Evolutionary conservation across 2,797 vertebrate genomes (phyloP).

Genomic region (Chelonia mydas): DNA sequence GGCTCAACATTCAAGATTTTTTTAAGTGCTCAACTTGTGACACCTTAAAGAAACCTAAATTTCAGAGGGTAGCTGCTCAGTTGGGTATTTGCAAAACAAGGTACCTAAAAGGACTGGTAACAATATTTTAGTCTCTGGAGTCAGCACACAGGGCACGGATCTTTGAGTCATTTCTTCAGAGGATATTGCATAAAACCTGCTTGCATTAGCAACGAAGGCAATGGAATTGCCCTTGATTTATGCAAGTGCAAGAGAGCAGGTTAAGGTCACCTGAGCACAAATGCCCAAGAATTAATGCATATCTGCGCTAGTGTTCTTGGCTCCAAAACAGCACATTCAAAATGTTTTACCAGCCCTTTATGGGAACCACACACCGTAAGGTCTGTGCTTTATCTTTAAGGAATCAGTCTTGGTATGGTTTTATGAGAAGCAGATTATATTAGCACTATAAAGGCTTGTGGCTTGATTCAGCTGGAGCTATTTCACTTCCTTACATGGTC

Average conservation of each 20-base stretch:
- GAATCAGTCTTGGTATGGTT: background rate
- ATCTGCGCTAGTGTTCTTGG: background rate
- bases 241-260: background rate
- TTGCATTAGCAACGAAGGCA: background rate
- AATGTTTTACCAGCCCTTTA: background rate
- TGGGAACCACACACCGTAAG: background rate
- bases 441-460: too few relatives aligned
- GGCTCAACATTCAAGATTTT: background rate
- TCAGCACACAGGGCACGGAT: background rate
- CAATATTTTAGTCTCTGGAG: background rate
- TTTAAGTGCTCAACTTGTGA: background rate
- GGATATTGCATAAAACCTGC: background rate
- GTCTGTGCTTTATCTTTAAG: background rate
- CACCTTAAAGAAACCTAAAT: background rate
- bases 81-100: background rate
- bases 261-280: background rate
- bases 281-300: background rate
- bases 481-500: background rate
- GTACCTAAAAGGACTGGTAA: background rate
- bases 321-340: background rate
- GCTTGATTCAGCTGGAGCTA: background rate
- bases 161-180: background rate
- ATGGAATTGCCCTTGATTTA: background rate
- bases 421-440: background rate
- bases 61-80: background rate